Percentiles rank a stretch among this genome's conserved stretches.
Evolutionary conservation across 2,797 vertebrate genomes (phyloP).

Genomic region (Anolis apletophallus): DNA sequence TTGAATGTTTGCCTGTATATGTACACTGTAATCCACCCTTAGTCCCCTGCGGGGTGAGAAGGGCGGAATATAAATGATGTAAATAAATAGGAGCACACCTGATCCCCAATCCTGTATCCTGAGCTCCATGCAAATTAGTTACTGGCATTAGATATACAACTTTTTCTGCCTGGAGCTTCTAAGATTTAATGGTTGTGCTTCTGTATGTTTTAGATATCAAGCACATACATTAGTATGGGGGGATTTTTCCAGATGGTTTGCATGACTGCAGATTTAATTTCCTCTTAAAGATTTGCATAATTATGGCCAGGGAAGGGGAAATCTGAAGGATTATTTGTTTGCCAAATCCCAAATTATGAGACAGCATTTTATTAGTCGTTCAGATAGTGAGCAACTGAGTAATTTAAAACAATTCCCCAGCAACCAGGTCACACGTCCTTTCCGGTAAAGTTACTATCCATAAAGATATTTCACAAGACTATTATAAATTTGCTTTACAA

Average conservation of each 20-base stretch:
- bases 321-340: conserved; percentile 69
- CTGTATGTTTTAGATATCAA: conserved; percentile 40
- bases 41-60: too few species aligned
- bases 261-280: conserved; percentile 64
- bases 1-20: too few species aligned
- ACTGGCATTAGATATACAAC: background rate
- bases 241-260: conserved; percentile 54
- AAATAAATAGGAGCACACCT: background rate
- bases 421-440: conserved; percentile 55
- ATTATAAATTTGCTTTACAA: conserved; percentile 72
- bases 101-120: background rate
- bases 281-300: conserved; percentile 80
- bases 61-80: too few species aligned
- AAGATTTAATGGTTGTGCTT: background rate
- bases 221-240: conserved; percentile 54
- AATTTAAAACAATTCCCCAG: conserved; percentile 67
- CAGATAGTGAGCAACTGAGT: conserved; percentile 65
- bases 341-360: conserved; percentile 70
- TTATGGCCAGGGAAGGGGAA: conserved; percentile 73
- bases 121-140: background rate
- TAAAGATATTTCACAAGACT: conserved; percentile 71
- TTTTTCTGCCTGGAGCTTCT: background rate
- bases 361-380: conserved; percentile 70
- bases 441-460: conserved; percentile 71
- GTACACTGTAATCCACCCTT: too few species aligned